Evolutionary conservation across 2,888 invertebrate species (phyloP), one percentile per base, ranked within the genome.

Genomic region (Pantelozetes paolii): DNA sequence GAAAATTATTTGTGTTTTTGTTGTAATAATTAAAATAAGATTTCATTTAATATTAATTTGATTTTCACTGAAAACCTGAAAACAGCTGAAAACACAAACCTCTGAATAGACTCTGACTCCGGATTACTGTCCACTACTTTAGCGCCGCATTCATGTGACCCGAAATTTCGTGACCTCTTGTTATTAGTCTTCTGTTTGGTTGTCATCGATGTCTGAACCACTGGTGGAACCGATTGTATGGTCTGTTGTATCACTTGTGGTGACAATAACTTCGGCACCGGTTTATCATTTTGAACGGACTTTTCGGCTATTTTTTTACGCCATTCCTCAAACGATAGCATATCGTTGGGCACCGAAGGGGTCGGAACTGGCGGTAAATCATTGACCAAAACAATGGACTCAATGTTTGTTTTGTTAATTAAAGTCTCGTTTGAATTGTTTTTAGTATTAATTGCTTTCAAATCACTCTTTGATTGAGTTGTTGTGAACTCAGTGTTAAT

Each of bases 91-190:
- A 8, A 36, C 36, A 8, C 6, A 36, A 2, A 73, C 73, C 74
- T 48, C 30, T 50, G 40, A 40, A 74, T 80, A 78, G 94, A 92
- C 76, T 90, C 89, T 0, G 97, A 90, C 84, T 97, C 98, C 0
- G 91, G 89, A 84, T 99, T 99, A 3, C 91, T 88, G 28, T 91
- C 90, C 2, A 96, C 88, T 40, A 99, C 88, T 85, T 99, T 99
- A 0, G 99, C 96, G 0, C 98, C 98, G 84, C 99, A 99, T 80
- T 94, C 95, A 5, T 90, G 89, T 0, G 95, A 93, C 1, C 98
- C 98, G 83, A 96, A 98, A 83, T 99, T 99, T 28, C 78, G 77
- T 50, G 76, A 42, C 20, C 77, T 71, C 23, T 77, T 78, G 13
- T 13, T 40, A 42, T n/a, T 42, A n/a, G 72, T 20, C 40, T 23